These are phyloP conservation scores for Empis livida DNA, from an alignment of 2,888 invertebrate genomes.

Conservation along the genomic window DNA sequence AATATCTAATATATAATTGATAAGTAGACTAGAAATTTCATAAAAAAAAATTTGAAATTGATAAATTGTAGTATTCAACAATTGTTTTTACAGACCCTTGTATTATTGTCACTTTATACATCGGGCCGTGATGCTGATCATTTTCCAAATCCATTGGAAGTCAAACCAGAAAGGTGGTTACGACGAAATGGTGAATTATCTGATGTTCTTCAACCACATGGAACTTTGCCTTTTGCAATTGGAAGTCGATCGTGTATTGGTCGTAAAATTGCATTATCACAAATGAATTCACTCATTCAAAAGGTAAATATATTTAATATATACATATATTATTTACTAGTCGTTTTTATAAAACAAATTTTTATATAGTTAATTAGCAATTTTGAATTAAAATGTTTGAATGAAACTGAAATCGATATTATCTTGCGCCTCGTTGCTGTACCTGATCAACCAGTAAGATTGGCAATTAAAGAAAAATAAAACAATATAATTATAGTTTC, in stretches of 20 bases:
- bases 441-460: conserved; percentile 32
- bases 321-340: conserved; percentile 13
- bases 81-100: conserved; percentile 47
- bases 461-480: conserved; percentile 10
- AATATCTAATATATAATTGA: too few relatives aligned
- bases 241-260: conserved; percentile 77
- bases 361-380: conserved; percentile 35
- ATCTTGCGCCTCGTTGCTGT: conserved; percentile 47
- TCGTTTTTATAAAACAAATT: neutral
- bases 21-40: neutral
- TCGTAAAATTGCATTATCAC: conserved; percentile 62
- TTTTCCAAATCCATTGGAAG: conserved; percentile 53
- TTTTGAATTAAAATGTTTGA: conserved; percentile 40
- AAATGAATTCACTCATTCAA: conserved; percentile 52
- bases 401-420: conserved; percentile 40
- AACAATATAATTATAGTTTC: too few relatives aligned
- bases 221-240: conserved; percentile 68
- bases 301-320: conserved; percentile 39
- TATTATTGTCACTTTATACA: conserved; percentile 74
- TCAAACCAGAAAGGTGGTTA: conserved; percentile 67
- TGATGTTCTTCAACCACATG: conserved; percentile 45
- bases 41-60: too few relatives aligned
- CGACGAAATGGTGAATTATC: conserved; percentile 37
- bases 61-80: too few relatives aligned
- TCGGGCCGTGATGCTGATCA: conserved; percentile 59